Evolutionary conservation across 2,797 vertebrate species (phyloP), one percentile per base, ranked within the genome.

Genomic region (Glyptemys insculpta): DNA sequence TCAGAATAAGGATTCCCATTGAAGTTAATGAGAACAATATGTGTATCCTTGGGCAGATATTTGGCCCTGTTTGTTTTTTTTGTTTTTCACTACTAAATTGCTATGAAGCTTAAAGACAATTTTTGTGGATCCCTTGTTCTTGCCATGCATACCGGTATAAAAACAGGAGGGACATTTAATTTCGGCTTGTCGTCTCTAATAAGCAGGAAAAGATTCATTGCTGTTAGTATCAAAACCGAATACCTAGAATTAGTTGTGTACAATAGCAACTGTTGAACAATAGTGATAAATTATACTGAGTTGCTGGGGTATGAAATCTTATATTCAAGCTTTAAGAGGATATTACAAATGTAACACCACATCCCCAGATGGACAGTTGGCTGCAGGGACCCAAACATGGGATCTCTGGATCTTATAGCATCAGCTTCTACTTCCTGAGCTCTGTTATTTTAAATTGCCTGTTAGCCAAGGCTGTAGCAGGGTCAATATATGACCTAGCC

Each of bases 401-500:
- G 2, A 31, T 47, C n/a, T 84, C 79, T 56, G 57, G 62, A 74
- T 83, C 47, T 44, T 79, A 54, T 31, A 5, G 2, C 0, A 3
- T 1, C 86, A 82, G 4, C 92, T 88, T 90, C 34, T 80, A 14
- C 62, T 92, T 41, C 89, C 57, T 81, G 62, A 72, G 79, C 41
- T 59, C 6, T 59, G 29, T 57, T 31, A 14, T 14, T 59, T 34
- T 84, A 83, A 84, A 7, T 5, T 29, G 16, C 29, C 29, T 78
- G 81, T 89, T 76, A 3, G 15, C 37, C 12, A 53, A 86, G 44
- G 54, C 62, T 0, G 1, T 74, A 83, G 59, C 84, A n/a, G 29
- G 44, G 18, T 94, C 91, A 89, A 50, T 82, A 8, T 90, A 91
- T 94, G 96, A 93, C 90, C 87, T 85, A 37, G 57, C 90, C 94